These are phyloP conservation scores for Chaetodon trifasciatus DNA, from an alignment of 2,797 vertebrate genomes.

Conservation along the genomic window DNA sequence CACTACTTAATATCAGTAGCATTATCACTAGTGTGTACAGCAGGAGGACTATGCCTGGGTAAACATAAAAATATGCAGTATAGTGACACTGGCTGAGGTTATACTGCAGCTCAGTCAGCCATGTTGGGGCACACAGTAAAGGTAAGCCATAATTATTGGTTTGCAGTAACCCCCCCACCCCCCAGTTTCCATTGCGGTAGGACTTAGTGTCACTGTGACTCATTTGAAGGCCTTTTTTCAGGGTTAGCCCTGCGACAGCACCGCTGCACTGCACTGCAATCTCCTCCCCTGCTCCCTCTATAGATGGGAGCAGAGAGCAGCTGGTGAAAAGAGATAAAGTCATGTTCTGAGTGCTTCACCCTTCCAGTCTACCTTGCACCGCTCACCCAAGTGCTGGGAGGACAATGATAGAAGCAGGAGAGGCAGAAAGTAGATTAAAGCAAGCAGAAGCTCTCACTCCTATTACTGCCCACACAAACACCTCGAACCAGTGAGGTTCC, in stretches of 20 bases:
- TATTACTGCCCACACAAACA: conserved; percentile 59
- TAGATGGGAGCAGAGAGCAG: conserved; percentile 87
- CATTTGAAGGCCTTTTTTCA: conserved; percentile 44
- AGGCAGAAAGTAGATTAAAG: conserved; percentile 85
- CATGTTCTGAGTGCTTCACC: conserved; percentile 79
- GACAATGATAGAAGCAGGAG: conserved; percentile 83
- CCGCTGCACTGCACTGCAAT: conserved; percentile 75
- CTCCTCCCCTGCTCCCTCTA: conserved; percentile 78
- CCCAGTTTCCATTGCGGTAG: conserved; percentile 31
- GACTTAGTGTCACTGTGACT: conserved; percentile 42
- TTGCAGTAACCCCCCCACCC: conserved; percentile 60
- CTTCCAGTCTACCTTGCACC: conserved; percentile 82
- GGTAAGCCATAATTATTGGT: conserved; percentile 69
- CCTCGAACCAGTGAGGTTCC: conserved; percentile 45
- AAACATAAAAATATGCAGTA: conserved; percentile 12
- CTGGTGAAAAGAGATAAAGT: conserved; percentile 91
- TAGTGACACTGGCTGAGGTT: conserved; percentile 28
- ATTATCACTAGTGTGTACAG: conserved; percentile 20
- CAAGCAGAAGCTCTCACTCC: conserved; percentile 79
- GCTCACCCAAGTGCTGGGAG: conserved; percentile 78
- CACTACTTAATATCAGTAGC: conserved; percentile 8
- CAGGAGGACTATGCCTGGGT: background rate
- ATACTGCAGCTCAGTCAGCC: conserved; percentile 37
- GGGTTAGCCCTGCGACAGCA: conserved; percentile 49
- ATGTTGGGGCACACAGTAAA: conserved; percentile 55